Conservation (phyloP, 2,113 vertebrate species). For the Etia nguti region DNA sequence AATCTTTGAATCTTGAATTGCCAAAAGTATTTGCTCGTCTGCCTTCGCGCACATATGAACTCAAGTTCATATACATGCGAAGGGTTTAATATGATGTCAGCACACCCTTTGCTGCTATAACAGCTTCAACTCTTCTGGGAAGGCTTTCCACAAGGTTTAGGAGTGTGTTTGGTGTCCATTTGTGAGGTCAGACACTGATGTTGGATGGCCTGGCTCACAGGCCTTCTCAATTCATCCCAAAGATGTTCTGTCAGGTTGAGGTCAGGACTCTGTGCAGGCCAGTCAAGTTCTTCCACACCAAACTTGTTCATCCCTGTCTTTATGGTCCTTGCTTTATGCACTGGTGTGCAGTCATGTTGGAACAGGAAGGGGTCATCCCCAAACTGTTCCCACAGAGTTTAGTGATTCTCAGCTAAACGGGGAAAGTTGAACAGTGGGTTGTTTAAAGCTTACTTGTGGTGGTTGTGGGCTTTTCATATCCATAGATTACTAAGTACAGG, state of each 20-base stretch:
- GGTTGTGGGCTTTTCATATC: not conserved
- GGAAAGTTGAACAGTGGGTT: not conserved
- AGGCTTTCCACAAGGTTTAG: not conserved
- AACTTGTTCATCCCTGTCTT: not conserved
- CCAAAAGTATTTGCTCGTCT: not conserved
- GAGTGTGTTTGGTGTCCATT: not conserved
- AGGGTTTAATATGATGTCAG: not conserved
- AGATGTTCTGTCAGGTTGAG: not conserved
- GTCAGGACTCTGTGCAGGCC: not conserved
- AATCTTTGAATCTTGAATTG: too few relatives aligned
- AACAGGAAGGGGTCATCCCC: not conserved
- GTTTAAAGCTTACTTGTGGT: not conserved
- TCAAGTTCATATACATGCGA: not conserved
- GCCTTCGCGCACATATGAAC: not conserved
- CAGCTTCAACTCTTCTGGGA: not conserved
- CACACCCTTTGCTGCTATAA: not conserved
- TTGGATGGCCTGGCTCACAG: not conserved
- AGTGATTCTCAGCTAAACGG: not conserved
- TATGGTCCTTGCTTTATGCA: not conserved
- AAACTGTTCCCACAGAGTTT: not conserved
- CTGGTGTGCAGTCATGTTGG: not conserved
- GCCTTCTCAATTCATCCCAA: not conserved
- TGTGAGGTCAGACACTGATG: not conserved
- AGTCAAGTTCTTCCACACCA: not conserved
- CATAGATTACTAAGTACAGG: not conserved